Conservation (phyloP, 2,113 vertebrate species). For the Nasalis larvatus region DNA sequence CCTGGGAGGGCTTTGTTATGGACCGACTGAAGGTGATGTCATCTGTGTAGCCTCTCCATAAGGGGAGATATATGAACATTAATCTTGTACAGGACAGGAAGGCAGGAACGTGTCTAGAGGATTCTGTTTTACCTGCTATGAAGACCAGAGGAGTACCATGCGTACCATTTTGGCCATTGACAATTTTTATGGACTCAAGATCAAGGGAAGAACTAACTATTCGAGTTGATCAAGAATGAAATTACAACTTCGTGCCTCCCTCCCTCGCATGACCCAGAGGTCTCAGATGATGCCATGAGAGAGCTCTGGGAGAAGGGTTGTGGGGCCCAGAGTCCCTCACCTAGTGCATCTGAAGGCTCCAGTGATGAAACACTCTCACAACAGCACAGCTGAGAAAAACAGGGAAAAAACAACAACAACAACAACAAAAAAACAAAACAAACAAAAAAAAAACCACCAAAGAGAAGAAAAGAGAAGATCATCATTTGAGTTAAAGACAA, state of each 20-base stretch:
- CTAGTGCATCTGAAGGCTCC: conserved; percentile 27
- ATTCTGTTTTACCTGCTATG: conserved; percentile 90
- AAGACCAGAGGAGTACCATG: conserved; percentile 90
- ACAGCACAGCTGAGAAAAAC: conserved; percentile 79
- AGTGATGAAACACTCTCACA: conserved; percentile 79
- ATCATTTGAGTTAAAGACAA: neutral
- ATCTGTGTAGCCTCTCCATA: conserved; percentile 93
- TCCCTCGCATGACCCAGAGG: conserved; percentile 78
- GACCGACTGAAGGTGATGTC: conserved; percentile 87
- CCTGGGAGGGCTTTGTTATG: conserved; percentile 89
- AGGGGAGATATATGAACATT: conserved; percentile 88
- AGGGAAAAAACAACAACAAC: neutral
- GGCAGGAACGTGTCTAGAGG: conserved; percentile 89
- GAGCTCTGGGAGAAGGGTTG: conserved; percentile 86
- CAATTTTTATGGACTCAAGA: conserved; percentile 93
- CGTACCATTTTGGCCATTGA: conserved; percentile 89
- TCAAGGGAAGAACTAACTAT: conserved; percentile 89
- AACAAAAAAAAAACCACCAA: neutral
- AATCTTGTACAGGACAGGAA: conserved; percentile 90
- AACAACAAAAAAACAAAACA: neutral
- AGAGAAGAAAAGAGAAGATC: neutral
- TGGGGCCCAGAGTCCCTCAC: conserved; percentile 72
- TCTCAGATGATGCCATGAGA: conserved; percentile 86
- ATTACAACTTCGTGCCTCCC: conserved; percentile 75
- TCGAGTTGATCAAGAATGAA: conserved; percentile 85